Base-by-base conservation (phyloP, 37 sponge, comb jelly and placozoan genomes). In the Theonella swinhoei region DNA sequence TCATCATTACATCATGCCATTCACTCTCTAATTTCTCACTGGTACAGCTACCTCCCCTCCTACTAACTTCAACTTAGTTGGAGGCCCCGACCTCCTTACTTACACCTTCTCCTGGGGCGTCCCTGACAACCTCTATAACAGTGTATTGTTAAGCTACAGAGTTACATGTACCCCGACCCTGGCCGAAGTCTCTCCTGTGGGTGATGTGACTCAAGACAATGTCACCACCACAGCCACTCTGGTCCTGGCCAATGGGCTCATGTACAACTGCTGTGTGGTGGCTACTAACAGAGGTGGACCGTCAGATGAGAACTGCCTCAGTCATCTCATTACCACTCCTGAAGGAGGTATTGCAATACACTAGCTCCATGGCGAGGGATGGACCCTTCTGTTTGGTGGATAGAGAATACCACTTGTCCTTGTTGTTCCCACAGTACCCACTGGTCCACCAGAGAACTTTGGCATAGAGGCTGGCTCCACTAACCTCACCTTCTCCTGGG, bases 81-180 rank as follows among this genome's bases (percentile, higher is more conserved):
- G 7, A 23, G 42, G 14, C 11, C 28, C 9, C 39, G 8, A 30
- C 23, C 54, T 7, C 22, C 42, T 9, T 60, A 36, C 24, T 38
- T 71, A 71, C 72, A 37, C 39, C 62, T 81, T 70, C 62, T 25
- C 25, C 61, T 81, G 82, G 82, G 63, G 71, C 3, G 62, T 2
- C 7, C 60, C 54, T 7, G 11, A 7, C 54, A 47, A 71, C 29
- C 33, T 3, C 23, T n/a, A n/a, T n/a, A n/a, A n/a, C n/a, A n/a
- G n/a, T n/a, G n/a, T n/a, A n/a, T n/a, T n/a, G n/a, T n/a, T n/a
- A n/a, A 14, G 39, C 3, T 71, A 71, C 62, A 34, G 0, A 1
- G 1, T 81, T 38, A 71, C 61, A 24, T 81, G 82, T 35, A 4
- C 1, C 2, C 72, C 62, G 28, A 41, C 31, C n/a, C 17, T 28